A percentile compares a stretch with the other conserved stretches of the same genome.
Conservation (phyloP, 2,888 invertebrate genomes). For the Dione juno region DNA sequence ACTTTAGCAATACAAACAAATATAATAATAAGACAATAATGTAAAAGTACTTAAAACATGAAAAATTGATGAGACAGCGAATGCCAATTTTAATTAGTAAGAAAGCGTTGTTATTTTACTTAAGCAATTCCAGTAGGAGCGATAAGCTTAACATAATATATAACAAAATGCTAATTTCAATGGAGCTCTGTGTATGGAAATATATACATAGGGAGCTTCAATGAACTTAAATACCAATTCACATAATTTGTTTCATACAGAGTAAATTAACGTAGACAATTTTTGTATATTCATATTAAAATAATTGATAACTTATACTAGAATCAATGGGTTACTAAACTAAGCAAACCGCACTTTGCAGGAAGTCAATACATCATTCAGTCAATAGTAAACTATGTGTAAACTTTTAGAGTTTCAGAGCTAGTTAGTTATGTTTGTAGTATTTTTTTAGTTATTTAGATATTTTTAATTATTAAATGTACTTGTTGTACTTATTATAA, state of each 20-base stretch:
- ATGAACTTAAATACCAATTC: conserved; percentile 19
- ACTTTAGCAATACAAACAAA: too few species aligned
- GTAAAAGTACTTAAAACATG: neutral
- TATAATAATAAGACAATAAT: too few species aligned
- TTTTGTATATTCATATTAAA: neutral
- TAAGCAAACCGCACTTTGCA: conserved; percentile 15
- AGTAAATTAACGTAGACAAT: neutral
- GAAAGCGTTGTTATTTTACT: conserved; percentile 7
- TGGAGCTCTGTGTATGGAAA: conserved; percentile 7
- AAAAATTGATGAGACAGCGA: neutral
- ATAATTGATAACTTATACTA: neutral
- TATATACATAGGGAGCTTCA: neutral
- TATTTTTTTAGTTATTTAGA: neutral
- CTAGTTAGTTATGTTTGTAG: neutral
- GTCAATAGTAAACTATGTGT: conserved; percentile 11
- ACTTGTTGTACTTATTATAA: too few species aligned
- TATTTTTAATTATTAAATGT: too few species aligned
- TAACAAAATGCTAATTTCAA: conserved; percentile 11
- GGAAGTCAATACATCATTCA: conserved; percentile 22
- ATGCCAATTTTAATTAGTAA: conserved; percentile 2
- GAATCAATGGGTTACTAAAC: conserved; percentile 7
- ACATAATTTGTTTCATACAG: conserved; percentile 9
- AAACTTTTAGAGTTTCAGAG: conserved; percentile 19
- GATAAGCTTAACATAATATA: conserved; percentile 14
- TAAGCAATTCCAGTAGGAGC: conserved; percentile 12